Evolutionary conservation across 2,113 vertebrate genomes (phyloP).

Genomic region (Carlito syrichta): DNA sequence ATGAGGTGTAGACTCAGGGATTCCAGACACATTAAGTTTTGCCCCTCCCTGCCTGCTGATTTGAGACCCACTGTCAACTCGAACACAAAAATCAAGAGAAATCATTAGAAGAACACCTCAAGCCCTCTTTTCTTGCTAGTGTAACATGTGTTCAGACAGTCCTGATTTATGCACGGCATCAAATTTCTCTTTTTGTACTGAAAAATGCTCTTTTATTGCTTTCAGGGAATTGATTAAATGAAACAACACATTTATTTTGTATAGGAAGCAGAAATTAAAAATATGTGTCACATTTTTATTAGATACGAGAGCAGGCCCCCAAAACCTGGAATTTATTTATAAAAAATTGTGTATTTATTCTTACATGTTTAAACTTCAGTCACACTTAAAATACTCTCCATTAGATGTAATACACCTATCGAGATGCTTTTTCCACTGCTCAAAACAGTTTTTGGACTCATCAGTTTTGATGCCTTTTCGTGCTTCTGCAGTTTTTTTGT

Average conservation of each 20-base stretch:
- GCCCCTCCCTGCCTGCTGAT: neutral
- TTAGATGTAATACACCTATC: too few species aligned
- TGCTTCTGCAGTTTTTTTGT: too few species aligned
- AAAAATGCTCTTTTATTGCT: slow-evolving; percentile 26
- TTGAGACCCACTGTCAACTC: slow-evolving; percentile 34
- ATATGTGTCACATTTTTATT: neutral
- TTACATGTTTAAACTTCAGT: too few species aligned
- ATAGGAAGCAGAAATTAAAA: slow-evolving; percentile 19
- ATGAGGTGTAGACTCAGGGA: neutral
- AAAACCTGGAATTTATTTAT: too few species aligned
- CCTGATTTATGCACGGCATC: neutral
- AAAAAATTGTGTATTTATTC: too few species aligned
- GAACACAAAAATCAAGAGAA: slow-evolving; percentile 51
- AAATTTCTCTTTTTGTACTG: slow-evolving; percentile 16
- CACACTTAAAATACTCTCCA: too few species aligned
- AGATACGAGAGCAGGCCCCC: too few species aligned
- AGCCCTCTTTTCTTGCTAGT: neutral
- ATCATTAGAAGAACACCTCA: slow-evolving; percentile 52
- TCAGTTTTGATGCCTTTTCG: too few species aligned
- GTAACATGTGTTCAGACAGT: neutral
- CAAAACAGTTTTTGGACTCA: too few species aligned
- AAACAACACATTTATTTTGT: slow-evolving; percentile 35
- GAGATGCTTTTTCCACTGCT: too few species aligned
- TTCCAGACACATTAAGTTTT: slow-evolving; percentile 41
- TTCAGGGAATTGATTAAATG: slow-evolving; percentile 42